phyloP scores from a whole-genome alignment of 2,888 invertebrate genomes.

The Diarsia brunnea region DNA sequence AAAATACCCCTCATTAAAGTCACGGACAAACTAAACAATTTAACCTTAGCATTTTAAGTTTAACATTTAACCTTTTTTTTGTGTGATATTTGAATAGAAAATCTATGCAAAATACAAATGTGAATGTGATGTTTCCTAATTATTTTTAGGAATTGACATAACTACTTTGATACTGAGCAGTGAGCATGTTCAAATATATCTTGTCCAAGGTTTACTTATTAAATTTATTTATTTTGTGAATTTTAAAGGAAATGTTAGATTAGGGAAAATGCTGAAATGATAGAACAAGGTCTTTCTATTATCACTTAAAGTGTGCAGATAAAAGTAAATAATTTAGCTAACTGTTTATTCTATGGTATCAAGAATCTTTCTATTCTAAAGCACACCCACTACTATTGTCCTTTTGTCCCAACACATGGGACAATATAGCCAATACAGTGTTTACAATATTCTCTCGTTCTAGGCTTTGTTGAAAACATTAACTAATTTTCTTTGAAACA shows the following conservation, averaged over 20 bases:
- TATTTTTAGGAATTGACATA: background rate
- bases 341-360: constrained; percentile 5
- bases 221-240: constrained; percentile 10
- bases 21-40: constrained; percentile 1
- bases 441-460: constrained; percentile 40
- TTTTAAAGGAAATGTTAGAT: background rate
- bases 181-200: background rate
- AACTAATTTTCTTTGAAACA: constrained; percentile 39
- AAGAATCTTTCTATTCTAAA: constrained; percentile 18
- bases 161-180: background rate
- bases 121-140: background rate
- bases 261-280: background rate
- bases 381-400: constrained; percentile 17
- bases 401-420: constrained; percentile 18
- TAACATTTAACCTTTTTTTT: background rate
- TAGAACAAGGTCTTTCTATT: background rate
- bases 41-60: background rate
- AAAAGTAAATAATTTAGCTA: constrained; percentile 1
- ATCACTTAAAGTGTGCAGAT: background rate
- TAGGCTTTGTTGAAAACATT: constrained; percentile 38
- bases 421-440: constrained; percentile 19
- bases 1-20: background rate
- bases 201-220: background rate
- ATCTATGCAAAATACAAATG: background rate
- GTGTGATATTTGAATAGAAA: background rate